Base-by-base conservation (phyloP, 2,797 vertebrate species). In the Triplophysa bombifrons region DNA sequence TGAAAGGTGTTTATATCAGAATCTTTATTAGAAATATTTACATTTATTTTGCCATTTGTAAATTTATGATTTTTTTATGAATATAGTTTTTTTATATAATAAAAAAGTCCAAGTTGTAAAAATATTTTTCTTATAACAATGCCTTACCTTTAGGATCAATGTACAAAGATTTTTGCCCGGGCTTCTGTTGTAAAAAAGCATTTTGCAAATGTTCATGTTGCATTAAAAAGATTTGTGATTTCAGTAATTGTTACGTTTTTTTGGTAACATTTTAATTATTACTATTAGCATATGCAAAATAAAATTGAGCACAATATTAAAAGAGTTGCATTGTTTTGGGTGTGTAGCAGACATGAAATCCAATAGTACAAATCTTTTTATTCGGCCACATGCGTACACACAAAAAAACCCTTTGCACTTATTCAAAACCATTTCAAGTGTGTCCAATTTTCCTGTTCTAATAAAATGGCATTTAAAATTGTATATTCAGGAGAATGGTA, bases 401-500 rank as follows among this genome's bases (percentile, higher is more conserved):
- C 51, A 78, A 30, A 64, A 64, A 27, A 46, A 2, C 66, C 34
- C 20, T 27, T 20, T 11, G 65, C 64, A 13, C 51, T 34, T 68
- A 60, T 61, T 61, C 4, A 34, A 55, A 53, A 74, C 64, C 6
- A 27, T 69, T 80, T 80, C 20, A 63, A 46, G 50, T 65, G 22
- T 16, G 8, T 65, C 55, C 51, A 27, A 64, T 44, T 72, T 72
- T 27, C 25, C 60, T 38, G 19, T 72, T 65, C 1, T n/a, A 50
- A 58, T 41, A 68, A 74, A 80, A 53, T 79, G 72, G 7, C 67
- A 71, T 79, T 80, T 83, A 22, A 65, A 72, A 83, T 67, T 20
- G 65, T 65, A 34, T 83, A 41, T 71, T 9, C 19, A 44, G 41
- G 60, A 58, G 58, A 79, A 51, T 56, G 17, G 71, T 71, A 65